A percentile compares a stretch with the other conserved stretches of the same genome.
Conservation (phyloP, 2,888 invertebrate genomes). For the Drosophila affinis region DNA sequence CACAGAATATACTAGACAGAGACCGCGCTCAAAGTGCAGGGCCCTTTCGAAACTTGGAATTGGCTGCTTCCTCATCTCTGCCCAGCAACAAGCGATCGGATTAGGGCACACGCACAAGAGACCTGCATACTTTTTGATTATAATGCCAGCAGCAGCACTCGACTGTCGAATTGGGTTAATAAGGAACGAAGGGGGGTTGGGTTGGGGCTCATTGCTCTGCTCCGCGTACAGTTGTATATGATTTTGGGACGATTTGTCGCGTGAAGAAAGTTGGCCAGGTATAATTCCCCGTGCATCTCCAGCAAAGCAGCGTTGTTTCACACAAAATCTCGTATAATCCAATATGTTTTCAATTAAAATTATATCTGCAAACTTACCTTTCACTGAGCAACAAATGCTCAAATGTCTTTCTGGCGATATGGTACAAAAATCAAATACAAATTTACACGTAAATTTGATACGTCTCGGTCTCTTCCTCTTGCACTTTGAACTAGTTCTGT, state of each 20-base stretch:
- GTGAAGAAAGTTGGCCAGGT: conserved; percentile 11
- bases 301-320: not conserved
- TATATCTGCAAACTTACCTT: not conserved
- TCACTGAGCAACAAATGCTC: not conserved
- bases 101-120: not conserved
- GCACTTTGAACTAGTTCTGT: conserved; percentile 10
- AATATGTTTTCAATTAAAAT: not conserved
- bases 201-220: no score
- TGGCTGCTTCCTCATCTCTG: conserved; percentile 34
- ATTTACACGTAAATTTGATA: conserved; percentile 31
- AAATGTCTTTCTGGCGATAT: not conserved
- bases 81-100: not conserved
- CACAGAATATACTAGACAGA: not conserved
- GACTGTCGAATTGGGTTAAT: not conserved
- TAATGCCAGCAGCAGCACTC: not conserved
- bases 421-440: conserved; percentile 7
- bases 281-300: not conserved
- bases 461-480: conserved; percentile 14
- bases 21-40: conserved; percentile 40
- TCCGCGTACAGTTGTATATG: conserved; percentile 5
- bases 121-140: conserved; percentile 34
- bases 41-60: conserved; percentile 26
- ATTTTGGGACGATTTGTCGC: not conserved
- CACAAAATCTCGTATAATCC: not conserved
- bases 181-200: not conserved